Percentiles rank a stretch among this genome's conserved stretches.
These are phyloP conservation scores for Ectobius pallidus DNA, from an alignment of 2,888 invertebrate species.

Conservation along the genomic window DNA sequence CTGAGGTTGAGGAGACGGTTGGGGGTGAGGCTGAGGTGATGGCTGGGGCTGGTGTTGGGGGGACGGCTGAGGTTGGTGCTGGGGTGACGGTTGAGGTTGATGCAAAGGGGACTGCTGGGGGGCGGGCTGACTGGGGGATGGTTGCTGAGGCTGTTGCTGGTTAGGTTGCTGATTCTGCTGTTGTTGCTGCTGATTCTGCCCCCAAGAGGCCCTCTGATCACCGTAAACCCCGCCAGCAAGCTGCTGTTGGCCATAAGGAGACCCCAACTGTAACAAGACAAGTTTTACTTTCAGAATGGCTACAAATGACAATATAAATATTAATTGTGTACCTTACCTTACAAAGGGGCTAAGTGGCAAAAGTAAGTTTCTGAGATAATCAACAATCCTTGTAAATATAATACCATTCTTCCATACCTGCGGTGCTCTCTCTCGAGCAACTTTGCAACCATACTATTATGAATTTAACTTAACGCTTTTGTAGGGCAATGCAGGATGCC, in stretches of 20 bases:
- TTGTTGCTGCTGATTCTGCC: slow-evolving; percentile 61
- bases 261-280: slow-evolving; percentile 40
- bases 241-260: slow-evolving; percentile 42
- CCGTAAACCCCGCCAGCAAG: slow-evolving; percentile 32
- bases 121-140: slow-evolving; percentile 35
- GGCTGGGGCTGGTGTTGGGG: slow-evolving; percentile 30
- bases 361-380: too few relatives aligned
- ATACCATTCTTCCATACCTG: too few relatives aligned
- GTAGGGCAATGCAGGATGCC: too few relatives aligned
- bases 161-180: slow-evolving; percentile 43
- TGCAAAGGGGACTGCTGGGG: slow-evolving; percentile 57
- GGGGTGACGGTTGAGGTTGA: slow-evolving; percentile 33
- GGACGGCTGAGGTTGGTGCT: slow-evolving; percentile 37
- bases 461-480: too few relatives aligned
- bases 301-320: too few relatives aligned
- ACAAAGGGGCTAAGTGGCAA: too few relatives aligned
- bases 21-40: slow-evolving; percentile 36
- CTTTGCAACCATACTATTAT: too few relatives aligned
- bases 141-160: slow-evolving; percentile 38
- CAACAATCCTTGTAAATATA: too few relatives aligned
- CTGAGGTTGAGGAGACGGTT: slow-evolving; percentile 59
- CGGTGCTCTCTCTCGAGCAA: too few relatives aligned
- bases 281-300: too few relatives aligned
- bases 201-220: slow-evolving; percentile 50
- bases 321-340: too few relatives aligned